Evolutionary conservation across 2,888 invertebrate genomes (phyloP), one percentile per base, ranked within the genome.

Genomic region (Sesia bembeciformis): DNA sequence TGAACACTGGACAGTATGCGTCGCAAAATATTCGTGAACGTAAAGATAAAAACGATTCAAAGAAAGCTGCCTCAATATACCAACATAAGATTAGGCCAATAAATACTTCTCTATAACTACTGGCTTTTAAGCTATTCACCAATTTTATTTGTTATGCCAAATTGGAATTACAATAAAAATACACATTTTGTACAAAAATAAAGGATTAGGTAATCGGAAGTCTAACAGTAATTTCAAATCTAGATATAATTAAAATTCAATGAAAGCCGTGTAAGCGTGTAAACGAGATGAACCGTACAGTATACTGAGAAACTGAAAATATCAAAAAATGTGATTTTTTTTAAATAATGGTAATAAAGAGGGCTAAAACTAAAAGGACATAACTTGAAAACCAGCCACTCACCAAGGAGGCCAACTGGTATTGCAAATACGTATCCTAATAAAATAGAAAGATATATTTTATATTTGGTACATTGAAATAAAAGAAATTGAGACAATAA

Each of bases 341-440:
- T 51, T 39, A 40, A 52, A 52, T 40, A 52, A n/a, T 40, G 40
- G 5, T 52, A 7, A n/a, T 40, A 54, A 67, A 71, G 72, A 23
- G 23, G 23, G 23, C 23, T 23, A 75, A 78, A 74, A 72, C 67
- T 63, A 68, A 73, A 71, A 65, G 61, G 65, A 59, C 54, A 56
- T 65, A 64, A 62, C 60, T 60, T 57, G n/a, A 56, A 60, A 68
- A 68, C 76, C 74, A 73, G 82, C 81, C 84, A 88, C 89, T 89
- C 88, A 89, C 89, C 88, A 87, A 76, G 60, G 85, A 83, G 86
- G 87, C 84, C 83, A 86, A 76, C 87, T 87, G 87, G 84, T 82
- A 82, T 85, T 86, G 85, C 81, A 86, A 86, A 85, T 77, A 89
- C 64, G 86, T 79, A 79, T 88, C 89, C 89, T 88, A 84, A 80